These are phyloP conservation scores for Clinocottus analis DNA, from an alignment of 2,113 vertebrate genomes.

Conservation along the genomic window DNA sequence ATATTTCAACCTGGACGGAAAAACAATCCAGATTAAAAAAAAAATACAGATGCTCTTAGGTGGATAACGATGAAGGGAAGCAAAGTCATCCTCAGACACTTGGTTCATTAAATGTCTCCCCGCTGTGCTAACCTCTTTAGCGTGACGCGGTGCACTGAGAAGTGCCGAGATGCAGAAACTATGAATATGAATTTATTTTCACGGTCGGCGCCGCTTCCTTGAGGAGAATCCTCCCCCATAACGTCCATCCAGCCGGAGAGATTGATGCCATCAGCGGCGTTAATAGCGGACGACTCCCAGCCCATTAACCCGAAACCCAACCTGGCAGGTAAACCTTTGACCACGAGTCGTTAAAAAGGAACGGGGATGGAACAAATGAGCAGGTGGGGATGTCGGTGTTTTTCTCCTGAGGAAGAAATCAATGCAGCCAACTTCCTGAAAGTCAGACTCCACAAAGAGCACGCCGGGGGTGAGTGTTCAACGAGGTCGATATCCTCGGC, in stretches of 20 bases:
- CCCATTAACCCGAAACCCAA: not conserved
- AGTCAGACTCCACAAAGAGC: slow-evolving; percentile 19
- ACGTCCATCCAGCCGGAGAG: not conserved
- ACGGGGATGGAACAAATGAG: slow-evolving; percentile 20
- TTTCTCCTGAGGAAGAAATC: slow-evolving; percentile 7
- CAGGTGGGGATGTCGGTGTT: not conserved
- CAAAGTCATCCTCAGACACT: not conserved
- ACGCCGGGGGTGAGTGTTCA: not conserved
- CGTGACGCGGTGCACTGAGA: not conserved
- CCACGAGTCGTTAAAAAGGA: not conserved
- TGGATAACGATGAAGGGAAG: not conserved
- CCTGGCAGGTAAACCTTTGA: not conserved
- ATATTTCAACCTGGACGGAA: not conserved
- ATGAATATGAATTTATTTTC: not conserved
- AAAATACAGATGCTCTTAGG: not conserved
- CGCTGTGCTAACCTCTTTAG: not conserved
- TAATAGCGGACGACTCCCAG: not conserved
- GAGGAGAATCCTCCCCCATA: not conserved
- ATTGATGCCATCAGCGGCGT: not conserved
- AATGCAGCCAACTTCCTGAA: slow-evolving; percentile 9
- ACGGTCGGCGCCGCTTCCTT: not conserved
- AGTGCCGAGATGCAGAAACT: not conserved
- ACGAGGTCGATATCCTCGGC: not conserved
- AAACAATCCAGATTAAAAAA: not conserved
- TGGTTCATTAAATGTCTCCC: not conserved